Evolutionary conservation across 1,140 invertebrate genomes (phyloP).

Genomic region (Drosophila persimilis): DNA sequence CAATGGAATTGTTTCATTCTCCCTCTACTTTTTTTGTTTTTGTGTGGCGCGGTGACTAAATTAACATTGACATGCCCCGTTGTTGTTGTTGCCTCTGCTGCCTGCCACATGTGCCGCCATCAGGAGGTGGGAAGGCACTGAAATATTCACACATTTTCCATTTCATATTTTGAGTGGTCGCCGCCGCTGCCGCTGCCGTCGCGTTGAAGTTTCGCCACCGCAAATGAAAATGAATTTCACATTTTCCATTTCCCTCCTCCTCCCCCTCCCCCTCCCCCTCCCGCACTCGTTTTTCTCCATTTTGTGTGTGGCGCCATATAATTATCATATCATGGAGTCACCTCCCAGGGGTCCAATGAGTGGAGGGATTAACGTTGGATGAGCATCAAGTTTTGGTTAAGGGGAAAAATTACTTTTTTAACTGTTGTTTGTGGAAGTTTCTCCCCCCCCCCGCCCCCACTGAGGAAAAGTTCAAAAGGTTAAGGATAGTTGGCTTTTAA

Average conservation of each 20-base stretch:
- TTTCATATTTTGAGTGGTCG: slow-evolving; percentile 73
- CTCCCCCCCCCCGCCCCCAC: no score
- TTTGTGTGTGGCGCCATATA: slow-evolving; percentile 64
- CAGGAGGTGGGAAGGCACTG: slow-evolving; percentile 17
- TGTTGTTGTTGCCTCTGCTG: slow-evolving; percentile 37
- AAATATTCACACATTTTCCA: slow-evolving; percentile 78
- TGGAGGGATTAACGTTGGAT: slow-evolving; percentile 41
- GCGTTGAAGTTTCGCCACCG: slow-evolving; percentile 64
- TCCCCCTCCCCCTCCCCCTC: no score
- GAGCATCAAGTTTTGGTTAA: slow-evolving; percentile 14
- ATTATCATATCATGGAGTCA: slow-evolving; percentile 72
- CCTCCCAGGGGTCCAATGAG: slow-evolving; percentile 64
- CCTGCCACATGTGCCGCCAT: slow-evolving; percentile 68
- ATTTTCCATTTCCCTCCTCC: slow-evolving; percentile 56
- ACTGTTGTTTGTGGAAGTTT: neutral
- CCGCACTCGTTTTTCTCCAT: neutral
- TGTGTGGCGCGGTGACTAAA: slow-evolving; percentile 69
- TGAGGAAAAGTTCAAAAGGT: neutral
- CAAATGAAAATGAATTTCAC: slow-evolving; percentile 70
- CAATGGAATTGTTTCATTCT: slow-evolving; percentile 73
- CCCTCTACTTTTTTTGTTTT: slow-evolving; percentile 7
- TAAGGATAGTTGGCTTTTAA: no score
- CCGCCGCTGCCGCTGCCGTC: slow-evolving; percentile 13
- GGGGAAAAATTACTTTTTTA: slow-evolving; percentile 13
- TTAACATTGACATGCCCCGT: slow-evolving; percentile 74